phyloP scores from a whole-genome alignment of 2,888 invertebrate species.

The Aphidius colemani region DNA sequence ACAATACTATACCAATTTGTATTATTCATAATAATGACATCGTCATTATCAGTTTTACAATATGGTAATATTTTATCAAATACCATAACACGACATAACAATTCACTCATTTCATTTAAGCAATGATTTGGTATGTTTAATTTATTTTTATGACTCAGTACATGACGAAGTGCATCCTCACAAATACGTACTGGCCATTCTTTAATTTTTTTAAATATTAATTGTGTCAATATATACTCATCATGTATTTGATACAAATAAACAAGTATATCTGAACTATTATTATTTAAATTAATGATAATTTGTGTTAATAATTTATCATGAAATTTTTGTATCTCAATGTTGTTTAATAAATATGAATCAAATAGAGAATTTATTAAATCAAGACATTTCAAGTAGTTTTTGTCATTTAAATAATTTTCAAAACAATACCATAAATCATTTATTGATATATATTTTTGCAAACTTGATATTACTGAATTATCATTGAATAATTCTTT shows the following conservation, averaged over 20 bases:
- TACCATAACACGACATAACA: constrained; percentile 47
- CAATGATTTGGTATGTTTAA: constrained; percentile 46
- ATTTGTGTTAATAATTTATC: constrained; percentile 68
- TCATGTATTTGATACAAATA: constrained; percentile 51
- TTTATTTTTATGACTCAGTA: constrained; percentile 43
- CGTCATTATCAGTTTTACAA: constrained; percentile 35
- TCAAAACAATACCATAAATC: constrained; percentile 64
- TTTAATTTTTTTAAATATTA: constrained; percentile 47
- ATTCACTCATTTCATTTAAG: constrained; percentile 45
- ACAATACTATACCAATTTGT: constrained; percentile 48
- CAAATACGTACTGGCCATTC: constrained; percentile 51
- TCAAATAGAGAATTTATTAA: constrained; percentile 67
- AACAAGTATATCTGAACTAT: constrained; percentile 35
- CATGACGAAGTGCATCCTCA: constrained; percentile 45
- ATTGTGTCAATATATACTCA: constrained; percentile 44
- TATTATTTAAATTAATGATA: constrained; percentile 60
- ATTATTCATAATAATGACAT: constrained; percentile 23
- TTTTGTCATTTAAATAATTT: constrained; percentile 59
- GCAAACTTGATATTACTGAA: constrained; percentile 66
- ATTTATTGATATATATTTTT: constrained; percentile 64
- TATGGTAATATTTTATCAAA: constrained; percentile 53
- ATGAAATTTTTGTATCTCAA: constrained; percentile 64
- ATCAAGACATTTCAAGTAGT: constrained; percentile 57
- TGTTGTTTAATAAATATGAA: constrained; percentile 62
- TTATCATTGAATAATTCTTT: constrained; percentile 66